Percentiles rank a stretch among this genome's conserved stretches.
These are phyloP conservation scores for Pelodiscus sinensis DNA, from an alignment of 2,113 vertebrate genomes.

Conservation along the genomic window DNA sequence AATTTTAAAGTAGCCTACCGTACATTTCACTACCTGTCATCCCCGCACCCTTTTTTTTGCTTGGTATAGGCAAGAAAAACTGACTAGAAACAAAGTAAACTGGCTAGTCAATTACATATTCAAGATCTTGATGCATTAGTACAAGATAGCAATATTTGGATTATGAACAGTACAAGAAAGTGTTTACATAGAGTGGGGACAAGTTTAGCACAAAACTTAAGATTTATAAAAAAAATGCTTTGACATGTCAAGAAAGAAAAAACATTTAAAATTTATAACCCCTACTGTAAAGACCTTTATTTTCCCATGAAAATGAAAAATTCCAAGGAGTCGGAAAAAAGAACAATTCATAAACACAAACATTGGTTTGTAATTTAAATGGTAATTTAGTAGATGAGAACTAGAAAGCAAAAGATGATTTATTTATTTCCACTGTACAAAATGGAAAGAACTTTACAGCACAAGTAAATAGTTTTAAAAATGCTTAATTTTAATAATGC, in stretches of 20 bases:
- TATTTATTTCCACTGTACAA: neutral
- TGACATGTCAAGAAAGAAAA: neutral
- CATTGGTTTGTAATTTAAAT: neutral
- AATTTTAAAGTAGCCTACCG: neutral
- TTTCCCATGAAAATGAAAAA: neutral
- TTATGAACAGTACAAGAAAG: neutral
- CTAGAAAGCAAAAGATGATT: neutral
- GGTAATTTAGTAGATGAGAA: neutral
- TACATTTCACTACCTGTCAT: neutral
- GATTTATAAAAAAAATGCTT: neutral
- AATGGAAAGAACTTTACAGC: neutral
- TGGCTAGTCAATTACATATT: neutral
- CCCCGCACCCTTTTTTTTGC: neutral
- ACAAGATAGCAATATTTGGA: neutral
- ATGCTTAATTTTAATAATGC: neutral
- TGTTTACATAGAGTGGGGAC: neutral
- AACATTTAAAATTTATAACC: neutral
- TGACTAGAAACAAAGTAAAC: neutral
- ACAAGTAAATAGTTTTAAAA: neutral
- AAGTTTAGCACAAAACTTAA: neutral
- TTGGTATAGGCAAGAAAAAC: neutral
- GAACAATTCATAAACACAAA: no score
- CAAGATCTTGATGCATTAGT: neutral
- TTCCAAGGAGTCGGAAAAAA: neutral
- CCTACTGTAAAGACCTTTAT: neutral